Evolutionary conservation across 1,140 invertebrate species (phyloP).

Genomic region (Goniozus legneri): DNA sequence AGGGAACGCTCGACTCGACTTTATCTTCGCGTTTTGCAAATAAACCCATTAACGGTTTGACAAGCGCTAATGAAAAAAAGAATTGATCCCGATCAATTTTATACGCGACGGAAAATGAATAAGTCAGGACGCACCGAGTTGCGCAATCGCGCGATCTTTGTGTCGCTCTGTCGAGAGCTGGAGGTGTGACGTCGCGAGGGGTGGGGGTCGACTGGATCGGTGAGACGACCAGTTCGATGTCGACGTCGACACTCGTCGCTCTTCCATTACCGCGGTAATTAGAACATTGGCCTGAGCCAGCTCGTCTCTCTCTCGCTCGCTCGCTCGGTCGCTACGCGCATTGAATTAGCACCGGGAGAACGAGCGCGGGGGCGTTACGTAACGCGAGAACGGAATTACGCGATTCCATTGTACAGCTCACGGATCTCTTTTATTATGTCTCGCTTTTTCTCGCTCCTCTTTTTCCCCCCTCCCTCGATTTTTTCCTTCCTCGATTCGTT

Average conservation of each 20-base stretch:
- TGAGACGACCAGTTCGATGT: no score
- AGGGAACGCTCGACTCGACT: no score
- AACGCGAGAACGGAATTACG: constrained; percentile 17
- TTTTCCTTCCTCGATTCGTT: no score
- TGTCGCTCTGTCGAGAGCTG: not conserved
- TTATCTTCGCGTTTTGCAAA: no score
- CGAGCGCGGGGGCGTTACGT: constrained; percentile 10
- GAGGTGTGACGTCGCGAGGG: no score
- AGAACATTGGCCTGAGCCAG: constrained; percentile 3
- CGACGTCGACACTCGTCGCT: constrained; percentile 10
- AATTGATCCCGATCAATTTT: no score
- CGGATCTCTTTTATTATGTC: no score
- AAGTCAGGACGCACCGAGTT: no score
- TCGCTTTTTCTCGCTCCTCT: not conserved
- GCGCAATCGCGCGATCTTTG: constrained; percentile 5
- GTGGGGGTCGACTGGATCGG: no score
- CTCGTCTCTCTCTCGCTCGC: not conserved
- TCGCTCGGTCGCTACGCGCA: not conserved
- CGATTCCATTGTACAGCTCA: constrained; percentile 2
- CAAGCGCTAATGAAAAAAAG: no score
- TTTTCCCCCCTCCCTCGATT: not conserved
- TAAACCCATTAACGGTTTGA: no score
- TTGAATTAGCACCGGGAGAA: constrained; percentile 7
- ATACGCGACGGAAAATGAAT: no score
- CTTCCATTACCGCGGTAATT: constrained; percentile 29